These are phyloP conservation scores for Metopolophium dirhodum DNA, from an alignment of 1,140 invertebrate species.

Conservation along the genomic window DNA sequence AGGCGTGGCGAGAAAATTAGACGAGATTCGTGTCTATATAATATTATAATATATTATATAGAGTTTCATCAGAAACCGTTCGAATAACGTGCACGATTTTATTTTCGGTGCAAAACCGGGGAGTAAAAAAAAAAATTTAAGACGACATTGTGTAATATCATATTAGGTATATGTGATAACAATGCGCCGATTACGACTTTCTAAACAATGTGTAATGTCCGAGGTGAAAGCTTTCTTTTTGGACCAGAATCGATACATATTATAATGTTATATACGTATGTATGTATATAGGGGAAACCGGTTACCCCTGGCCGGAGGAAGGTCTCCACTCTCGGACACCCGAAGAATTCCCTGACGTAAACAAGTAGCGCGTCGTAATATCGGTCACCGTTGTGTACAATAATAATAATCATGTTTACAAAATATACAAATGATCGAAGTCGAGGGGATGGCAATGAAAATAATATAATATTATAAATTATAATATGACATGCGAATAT, in stretches of 20 bases:
- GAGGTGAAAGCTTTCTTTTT: slow-evolving; percentile 54
- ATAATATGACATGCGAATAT: not conserved
- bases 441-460: not conserved
- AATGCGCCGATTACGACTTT: slow-evolving; percentile 53
- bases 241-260: slow-evolving; percentile 24
- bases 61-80: slow-evolving; percentile 10
- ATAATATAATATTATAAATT: not conserved
- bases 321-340: slow-evolving; percentile 21
- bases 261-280: not conserved
- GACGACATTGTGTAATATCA: slow-evolving; percentile 28
- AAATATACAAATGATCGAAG: not conserved
- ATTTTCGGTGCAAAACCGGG: slow-evolving; percentile 25
- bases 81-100: slow-evolving; percentile 4
- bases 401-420: slow-evolving; percentile 8
- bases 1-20: slow-evolving; percentile 6
- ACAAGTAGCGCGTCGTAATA: slow-evolving; percentile 26
- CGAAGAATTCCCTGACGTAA: slow-evolving; percentile 39
- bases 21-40: not conserved
- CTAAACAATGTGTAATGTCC: slow-evolving; percentile 48
- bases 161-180: not conserved
- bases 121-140: slow-evolving; percentile 20
- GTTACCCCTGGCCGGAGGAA: slow-evolving; percentile 45
- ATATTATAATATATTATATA: not conserved
- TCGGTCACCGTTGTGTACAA: slow-evolving; percentile 27
- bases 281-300: slow-evolving; percentile 6